Percentiles rank a stretch among this genome's conserved stretches.
Conservation (phyloP, 2,113 vertebrate species). For the Salvelinus namaycush region DNA sequence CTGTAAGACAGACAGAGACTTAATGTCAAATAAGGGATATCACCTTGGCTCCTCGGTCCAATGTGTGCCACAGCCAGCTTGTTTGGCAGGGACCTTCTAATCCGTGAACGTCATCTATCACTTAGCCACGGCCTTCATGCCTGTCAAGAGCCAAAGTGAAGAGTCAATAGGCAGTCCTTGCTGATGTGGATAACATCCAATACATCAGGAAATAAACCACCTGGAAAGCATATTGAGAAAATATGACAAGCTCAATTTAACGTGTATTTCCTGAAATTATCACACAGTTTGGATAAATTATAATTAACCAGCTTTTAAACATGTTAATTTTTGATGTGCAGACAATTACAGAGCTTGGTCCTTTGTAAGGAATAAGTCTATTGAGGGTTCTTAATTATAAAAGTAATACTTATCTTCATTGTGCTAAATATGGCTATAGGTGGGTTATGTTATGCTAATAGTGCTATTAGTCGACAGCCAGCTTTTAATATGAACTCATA, state of each 20-base stretch:
- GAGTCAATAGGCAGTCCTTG: slow-evolving; percentile 45
- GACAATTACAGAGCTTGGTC: not conserved
- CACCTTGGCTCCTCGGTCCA: not conserved
- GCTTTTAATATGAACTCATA: too few relatives aligned
- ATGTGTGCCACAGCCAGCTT: slow-evolving; percentile 23
- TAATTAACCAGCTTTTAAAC: not conserved
- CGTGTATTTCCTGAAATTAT: not conserved
- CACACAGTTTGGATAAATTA: not conserved
- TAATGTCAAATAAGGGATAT: slow-evolving; percentile 13
- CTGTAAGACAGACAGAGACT: slow-evolving; percentile 21
- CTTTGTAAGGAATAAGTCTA: not conserved
- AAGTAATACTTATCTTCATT: not conserved
- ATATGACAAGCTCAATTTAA: slow-evolving; percentile 19
- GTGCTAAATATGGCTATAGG: too few relatives aligned
- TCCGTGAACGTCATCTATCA: slow-evolving; percentile 35
- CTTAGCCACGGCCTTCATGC: slow-evolving; percentile 32
- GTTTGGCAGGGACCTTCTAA: slow-evolving; percentile 22
- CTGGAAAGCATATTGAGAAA: slow-evolving; percentile 35
- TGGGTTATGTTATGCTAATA: too few relatives aligned
- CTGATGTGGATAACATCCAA: slow-evolving; percentile 26
- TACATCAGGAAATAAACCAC: slow-evolving; percentile 34
- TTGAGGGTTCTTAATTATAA: not conserved
- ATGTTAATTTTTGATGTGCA: not conserved
- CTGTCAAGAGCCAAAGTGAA: slow-evolving; percentile 31
- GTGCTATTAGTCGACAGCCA: too few relatives aligned